Conservation (phyloP, 2,113 vertebrate species). For the Pollachius pollachius region DNA sequence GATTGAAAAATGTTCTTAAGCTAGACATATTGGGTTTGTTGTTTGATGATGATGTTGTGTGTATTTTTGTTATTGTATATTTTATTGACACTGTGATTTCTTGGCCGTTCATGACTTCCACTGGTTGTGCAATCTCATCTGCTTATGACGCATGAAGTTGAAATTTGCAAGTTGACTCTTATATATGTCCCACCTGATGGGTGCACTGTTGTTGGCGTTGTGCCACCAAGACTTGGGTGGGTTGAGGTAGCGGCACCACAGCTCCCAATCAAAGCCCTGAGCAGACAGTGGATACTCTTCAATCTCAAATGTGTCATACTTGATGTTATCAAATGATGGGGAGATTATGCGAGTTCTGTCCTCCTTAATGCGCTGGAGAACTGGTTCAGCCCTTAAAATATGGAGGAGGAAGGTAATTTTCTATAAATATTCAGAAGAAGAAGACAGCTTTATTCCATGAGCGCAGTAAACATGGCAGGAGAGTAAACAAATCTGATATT, state of each 20-base stretch:
- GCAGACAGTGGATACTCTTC: conserved; percentile 94
- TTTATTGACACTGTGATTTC: too few relatives aligned
- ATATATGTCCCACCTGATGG: conserved; percentile 82
- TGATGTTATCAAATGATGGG: conserved; percentile 97
- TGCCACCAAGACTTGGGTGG: conserved; percentile 97
- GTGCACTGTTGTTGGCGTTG: conserved; percentile 87
- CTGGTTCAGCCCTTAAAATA: conserved; percentile 88
- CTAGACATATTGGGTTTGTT: too few relatives aligned
- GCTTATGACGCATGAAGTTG: too few relatives aligned
- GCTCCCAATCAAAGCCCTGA: conserved; percentile 97
- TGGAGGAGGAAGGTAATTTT: conserved; percentile 24
- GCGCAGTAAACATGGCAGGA: conserved; percentile 1
- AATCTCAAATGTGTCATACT: conserved; percentile 97
- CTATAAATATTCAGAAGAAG: conserved; percentile 17
- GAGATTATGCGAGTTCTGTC: conserved; percentile 93
- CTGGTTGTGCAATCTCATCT: too few relatives aligned
- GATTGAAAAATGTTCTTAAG: too few relatives aligned
- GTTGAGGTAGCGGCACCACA: conserved; percentile 97
- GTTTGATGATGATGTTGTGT: too few relatives aligned
- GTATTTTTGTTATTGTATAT: too few relatives aligned
- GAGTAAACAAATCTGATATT: not conserved
- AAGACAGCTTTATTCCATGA: not conserved
- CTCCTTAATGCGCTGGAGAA: conserved; percentile 92
- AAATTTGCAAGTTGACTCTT: not conserved
- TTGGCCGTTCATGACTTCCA: too few relatives aligned